Base-by-base conservation (phyloP, 2,888 invertebrate genomes). In the Dysmachus trigonus region DNA sequence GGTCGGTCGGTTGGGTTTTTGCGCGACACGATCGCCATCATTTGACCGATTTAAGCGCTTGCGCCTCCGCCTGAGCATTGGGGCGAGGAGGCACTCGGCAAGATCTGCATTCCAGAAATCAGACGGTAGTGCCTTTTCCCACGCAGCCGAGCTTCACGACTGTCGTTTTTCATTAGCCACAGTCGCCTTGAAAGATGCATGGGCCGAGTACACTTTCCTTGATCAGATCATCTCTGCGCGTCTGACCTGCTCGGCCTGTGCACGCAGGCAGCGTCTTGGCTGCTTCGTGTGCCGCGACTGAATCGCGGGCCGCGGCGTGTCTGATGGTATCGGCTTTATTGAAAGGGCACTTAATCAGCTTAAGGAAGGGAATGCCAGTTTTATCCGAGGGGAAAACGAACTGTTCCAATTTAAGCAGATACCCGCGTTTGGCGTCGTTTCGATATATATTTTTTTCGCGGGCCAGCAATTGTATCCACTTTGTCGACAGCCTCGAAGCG, bases 91-190 rank as follows among this genome's bases (percentile, higher is more conserved):
- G 82, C 82, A 82, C 82, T 53, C 82, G 27, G 82, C 33, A 30
- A 41, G 82, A 82, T 82, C 82, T 62, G 82, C 82, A 82, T 82
- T 82, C 82, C 82, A 82, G 82, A 82, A 62, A 82, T 82, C 82
- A 82, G 82, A 82, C 82, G 71, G 82, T 82, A 82, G 82, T 82
- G 82, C 82, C 82, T 62, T 85, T 85, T 85, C 85, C 85, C 85
- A 85, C 85, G 85, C 85, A 85, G 85, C 73, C 31, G 53, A 85
- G 27, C 47, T 33, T 73, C 85, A 85, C 74, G 74, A 85, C 47
- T 73, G 74, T 85, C 84, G 72, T 84, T 47, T 73, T 84, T 73
- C 84, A 84, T 84, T 84, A 84, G 82, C 71, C 31, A 22, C 31
- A 71, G 82, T 82, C 82, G 33, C 71, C 82, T 31, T 71, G 62